Evolutionary conservation across 2,797 vertebrate species (phyloP), one percentile per base, ranked within the genome.

Genomic region (Florisuga fusca): DNA sequence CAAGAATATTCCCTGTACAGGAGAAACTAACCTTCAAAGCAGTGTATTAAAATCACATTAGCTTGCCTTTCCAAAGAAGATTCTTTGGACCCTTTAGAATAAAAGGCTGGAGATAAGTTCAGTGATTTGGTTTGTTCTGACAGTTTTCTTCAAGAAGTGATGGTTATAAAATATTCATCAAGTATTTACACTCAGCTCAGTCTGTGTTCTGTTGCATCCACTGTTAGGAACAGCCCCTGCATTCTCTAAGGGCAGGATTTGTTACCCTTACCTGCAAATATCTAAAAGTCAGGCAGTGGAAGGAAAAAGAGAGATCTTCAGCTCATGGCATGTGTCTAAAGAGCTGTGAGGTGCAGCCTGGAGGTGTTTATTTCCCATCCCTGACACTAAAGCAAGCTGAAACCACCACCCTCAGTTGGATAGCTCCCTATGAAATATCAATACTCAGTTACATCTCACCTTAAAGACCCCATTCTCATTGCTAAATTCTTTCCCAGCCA

Each of bases 161-260:
- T 6, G 36, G 64, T 31, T 86, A 90, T 59, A 61, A 87, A 91
- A 89, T 34, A 87, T 67, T 79, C 61, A 63, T 43, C 43, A 38
- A 41, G 53, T 41, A 76, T 82, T 89, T 79, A 20, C 36, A 36
- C 26, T 83, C 8, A 1, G 54, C 58, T 81, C 54, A 43, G 83
- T 4, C 58, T 67, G 34, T 14, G 31, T 36, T 63, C 74, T 41
- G 2, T 74, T 27, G 36, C 62, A 31, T 18, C 72, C 54, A 10
- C 6, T 9, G 67, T 26, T 83, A 62, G 53, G 10, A 61, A 85
- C 21, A 74, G 79, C 81, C 89, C 12, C 82, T 80, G 64, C 15
- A 23, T 75, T 75, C 87, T 84, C 87, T 38, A 7, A 3, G 94
- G 89, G 78, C 87, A 95, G 63, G 72, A 94, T 87, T 93, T 87